These are phyloP conservation scores for Serripes groenlandicus DNA, from an alignment of 2,888 invertebrate species.

Conservation along the genomic window DNA sequence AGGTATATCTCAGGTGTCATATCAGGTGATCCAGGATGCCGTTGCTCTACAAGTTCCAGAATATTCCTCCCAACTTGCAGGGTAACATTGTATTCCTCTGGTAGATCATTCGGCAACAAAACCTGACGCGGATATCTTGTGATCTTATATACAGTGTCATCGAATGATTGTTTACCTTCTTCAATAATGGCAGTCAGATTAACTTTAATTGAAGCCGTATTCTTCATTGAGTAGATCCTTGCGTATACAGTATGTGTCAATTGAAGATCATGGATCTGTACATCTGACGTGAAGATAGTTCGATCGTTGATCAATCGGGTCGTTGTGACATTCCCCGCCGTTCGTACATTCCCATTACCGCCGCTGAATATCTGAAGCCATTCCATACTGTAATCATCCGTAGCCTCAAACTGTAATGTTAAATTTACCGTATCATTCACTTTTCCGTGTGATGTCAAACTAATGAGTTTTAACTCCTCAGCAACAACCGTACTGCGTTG, in stretches of 20 bases:
- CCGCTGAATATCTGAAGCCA: neutral
- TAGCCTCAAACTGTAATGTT: neutral
- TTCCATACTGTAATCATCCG: neutral
- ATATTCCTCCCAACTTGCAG: neutral
- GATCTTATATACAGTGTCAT: neutral
- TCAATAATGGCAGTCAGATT: conserved; percentile 6
- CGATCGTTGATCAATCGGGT: neutral
- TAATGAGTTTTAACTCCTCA: neutral
- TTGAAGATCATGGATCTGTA: neutral
- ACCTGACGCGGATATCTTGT: neutral
- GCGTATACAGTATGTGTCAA: neutral
- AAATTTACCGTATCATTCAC: neutral
- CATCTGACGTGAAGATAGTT: neutral
- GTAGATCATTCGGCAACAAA: neutral
- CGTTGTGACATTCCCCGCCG: neutral
- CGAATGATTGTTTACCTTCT: neutral
- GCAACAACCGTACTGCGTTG: neutral
- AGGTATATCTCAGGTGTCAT: neutral
- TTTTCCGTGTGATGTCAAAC: neutral
- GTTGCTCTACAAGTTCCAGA: neutral
- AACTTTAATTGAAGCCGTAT: neutral
- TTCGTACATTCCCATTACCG: neutral
- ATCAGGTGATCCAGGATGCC: neutral
- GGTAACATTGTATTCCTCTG: neutral
- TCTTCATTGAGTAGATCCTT: neutral